phyloP scores from a whole-genome alignment of 2,113 vertebrate species.

The Mastomys natalensis region DNA sequence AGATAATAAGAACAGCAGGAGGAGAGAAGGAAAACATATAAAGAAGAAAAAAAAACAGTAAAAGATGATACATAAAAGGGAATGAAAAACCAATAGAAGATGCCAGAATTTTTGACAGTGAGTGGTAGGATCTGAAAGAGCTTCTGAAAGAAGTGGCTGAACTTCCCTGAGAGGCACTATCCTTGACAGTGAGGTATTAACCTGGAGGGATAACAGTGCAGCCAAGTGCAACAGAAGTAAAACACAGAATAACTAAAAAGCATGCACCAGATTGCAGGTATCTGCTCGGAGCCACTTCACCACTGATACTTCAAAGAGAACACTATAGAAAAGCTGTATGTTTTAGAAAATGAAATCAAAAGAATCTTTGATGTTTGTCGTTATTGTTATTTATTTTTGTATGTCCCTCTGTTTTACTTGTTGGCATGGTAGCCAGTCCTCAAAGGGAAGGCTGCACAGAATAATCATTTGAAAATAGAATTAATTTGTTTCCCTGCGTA shows the following conservation, averaged over 20 bases:
- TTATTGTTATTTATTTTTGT: slow-evolving; percentile 33
- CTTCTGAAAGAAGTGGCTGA: slow-evolving; percentile 75
- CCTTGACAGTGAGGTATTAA: slow-evolving; percentile 76
- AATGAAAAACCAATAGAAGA: slow-evolving; percentile 79
- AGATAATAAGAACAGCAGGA: slow-evolving; percentile 84
- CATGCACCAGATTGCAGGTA: not conserved
- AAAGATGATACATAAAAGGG: slow-evolving; percentile 83
- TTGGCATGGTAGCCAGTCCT: not conserved
- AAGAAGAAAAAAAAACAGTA: slow-evolving; percentile 73
- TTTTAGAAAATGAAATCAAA: slow-evolving; percentile 23
- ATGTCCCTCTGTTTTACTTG: not conserved
- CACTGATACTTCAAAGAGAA: slow-evolving; percentile 55
- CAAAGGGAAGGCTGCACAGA: slow-evolving; percentile 16
- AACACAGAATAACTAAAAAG: slow-evolving; percentile 61
- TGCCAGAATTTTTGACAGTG: slow-evolving; percentile 78
- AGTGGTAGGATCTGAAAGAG: slow-evolving; percentile 78
- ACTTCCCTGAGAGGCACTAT: slow-evolving; percentile 63
- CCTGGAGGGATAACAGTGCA: slow-evolving; percentile 58
- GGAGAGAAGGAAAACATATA: slow-evolving; percentile 77
- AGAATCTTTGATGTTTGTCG: not conserved
- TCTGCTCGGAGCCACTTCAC: slow-evolving; percentile 26
- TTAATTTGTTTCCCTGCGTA: not conserved
- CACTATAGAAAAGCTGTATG: not conserved
- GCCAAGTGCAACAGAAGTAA: slow-evolving; percentile 60
- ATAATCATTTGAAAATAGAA: slow-evolving; percentile 37